Percentiles rank a stretch among this genome's conserved stretches.
phyloP scores from a whole-genome alignment of 2,797 vertebrate species.

The Margarornis squamiger region DNA sequence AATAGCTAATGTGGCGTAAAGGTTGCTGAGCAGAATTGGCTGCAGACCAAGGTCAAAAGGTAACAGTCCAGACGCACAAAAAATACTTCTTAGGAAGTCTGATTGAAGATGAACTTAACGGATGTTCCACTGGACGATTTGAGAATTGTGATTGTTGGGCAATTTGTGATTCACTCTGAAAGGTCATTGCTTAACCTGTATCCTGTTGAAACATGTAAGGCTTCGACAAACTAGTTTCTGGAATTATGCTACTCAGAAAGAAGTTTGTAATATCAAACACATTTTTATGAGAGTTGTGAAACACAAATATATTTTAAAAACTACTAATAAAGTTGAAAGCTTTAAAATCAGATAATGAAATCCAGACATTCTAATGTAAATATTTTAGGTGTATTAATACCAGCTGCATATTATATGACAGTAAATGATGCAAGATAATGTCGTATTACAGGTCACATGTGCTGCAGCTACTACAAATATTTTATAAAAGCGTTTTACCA shows the following conservation, averaged over 20 bases:
- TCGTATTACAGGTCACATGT: too few relatives aligned
- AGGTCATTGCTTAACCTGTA: constrained; percentile 38
- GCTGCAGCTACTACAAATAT: too few relatives aligned
- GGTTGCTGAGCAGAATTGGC: not conserved
- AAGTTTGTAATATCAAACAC: not conserved
- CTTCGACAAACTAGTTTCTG: not conserved
- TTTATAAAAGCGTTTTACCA: not conserved
- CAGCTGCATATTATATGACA: not conserved
- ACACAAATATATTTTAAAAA: not conserved
- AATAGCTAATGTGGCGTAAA: constrained; percentile 39
- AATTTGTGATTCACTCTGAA: constrained; percentile 43
- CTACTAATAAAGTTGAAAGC: not conserved
- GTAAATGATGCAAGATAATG: not conserved
- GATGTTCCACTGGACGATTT: constrained; percentile 5
- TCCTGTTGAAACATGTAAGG: not conserved
- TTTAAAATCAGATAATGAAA: not conserved
- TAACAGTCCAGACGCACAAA: not conserved
- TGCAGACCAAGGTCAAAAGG: constrained; percentile 41
- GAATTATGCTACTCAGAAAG: not conserved
- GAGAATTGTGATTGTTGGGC: not conserved
- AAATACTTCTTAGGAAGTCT: constrained; percentile 52
- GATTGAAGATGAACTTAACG: not conserved
- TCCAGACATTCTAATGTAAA: not conserved
- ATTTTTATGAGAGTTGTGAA: not conserved
- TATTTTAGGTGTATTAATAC: not conserved